Conservation (phyloP, 2,888 invertebrate genomes). For the Carcina quercana region DNA sequence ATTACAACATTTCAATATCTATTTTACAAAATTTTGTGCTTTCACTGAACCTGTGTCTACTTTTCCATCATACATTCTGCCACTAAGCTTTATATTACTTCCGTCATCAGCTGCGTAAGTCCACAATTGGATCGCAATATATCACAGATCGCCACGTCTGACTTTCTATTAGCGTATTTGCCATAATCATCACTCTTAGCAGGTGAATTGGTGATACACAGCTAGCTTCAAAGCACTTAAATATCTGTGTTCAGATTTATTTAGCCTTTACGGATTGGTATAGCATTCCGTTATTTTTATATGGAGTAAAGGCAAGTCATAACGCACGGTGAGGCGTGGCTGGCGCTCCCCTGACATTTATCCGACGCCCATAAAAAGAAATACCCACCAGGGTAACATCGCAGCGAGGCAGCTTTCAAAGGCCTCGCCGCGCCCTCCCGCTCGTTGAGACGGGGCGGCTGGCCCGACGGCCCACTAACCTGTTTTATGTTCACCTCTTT, state of each 20-base stretch:
- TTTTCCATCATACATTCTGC: too few species aligned
- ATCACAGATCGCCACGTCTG: too few species aligned
- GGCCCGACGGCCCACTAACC: conserved; percentile 56
- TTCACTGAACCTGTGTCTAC: too few species aligned
- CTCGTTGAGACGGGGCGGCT: conserved; percentile 26
- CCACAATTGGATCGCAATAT: too few species aligned
- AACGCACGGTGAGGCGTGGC: conserved; percentile 44
- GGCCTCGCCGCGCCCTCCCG: conserved; percentile 61
- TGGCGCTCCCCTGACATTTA: conserved; percentile 69
- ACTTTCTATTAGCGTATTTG: too few species aligned
- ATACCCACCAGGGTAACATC: conserved; percentile 64
- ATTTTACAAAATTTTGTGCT: too few species aligned
- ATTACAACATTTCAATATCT: too few species aligned
- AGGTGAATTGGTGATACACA: too few species aligned
- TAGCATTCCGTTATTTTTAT: conserved; percentile 24
- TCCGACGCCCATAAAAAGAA: conserved; percentile 70
- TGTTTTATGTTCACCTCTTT: conserved; percentile 25
- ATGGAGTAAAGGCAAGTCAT: conserved; percentile 39
- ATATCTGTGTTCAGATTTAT: conserved; percentile 18
- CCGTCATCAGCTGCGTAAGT: too few species aligned
- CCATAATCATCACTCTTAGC: conserved; percentile 9
- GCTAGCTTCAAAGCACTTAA: too few species aligned
- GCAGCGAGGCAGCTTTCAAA: conserved; percentile 51
- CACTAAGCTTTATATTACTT: too few species aligned
- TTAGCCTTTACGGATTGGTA: conserved; percentile 21